phyloP scores from a whole-genome alignment of 1,140 invertebrate species.

The Brachystomella parvula region DNA sequence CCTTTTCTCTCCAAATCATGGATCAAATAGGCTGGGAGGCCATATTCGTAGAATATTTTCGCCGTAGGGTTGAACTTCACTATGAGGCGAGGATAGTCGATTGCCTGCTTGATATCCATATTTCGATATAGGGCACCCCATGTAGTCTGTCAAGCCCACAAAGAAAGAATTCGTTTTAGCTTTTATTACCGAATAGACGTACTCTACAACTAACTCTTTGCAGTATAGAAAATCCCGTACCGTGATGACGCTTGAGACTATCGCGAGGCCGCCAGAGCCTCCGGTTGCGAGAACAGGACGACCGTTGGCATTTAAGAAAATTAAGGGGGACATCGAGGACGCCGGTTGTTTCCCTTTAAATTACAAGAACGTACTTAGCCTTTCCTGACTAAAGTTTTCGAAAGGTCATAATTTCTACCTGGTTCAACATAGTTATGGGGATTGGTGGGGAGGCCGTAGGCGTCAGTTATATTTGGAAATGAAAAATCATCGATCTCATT shows the following conservation, averaged over 20 bases:
- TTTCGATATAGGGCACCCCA: constrained; percentile 35
- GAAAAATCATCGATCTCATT: constrained; percentile 95
- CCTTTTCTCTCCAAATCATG: constrained; percentile 30
- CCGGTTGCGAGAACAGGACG: constrained; percentile 73
- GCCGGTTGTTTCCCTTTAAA: constrained; percentile 70
- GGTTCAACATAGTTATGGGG: constrained; percentile 51
- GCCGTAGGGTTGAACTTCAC: constrained; percentile 14
- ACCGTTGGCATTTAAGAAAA: constrained; percentile 64
- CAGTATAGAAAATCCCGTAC: constrained; percentile 49
- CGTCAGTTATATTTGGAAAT: constrained; percentile 51
- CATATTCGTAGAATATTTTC: constrained; percentile 33
- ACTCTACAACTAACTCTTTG: background rate
- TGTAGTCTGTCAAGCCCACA: constrained; percentile 27
- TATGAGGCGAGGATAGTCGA: constrained; percentile 32
- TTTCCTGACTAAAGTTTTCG: background rate
- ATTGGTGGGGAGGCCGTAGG: constrained; percentile 49
- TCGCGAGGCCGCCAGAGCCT: constrained; percentile 82
- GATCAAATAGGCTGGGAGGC: constrained; percentile 26
- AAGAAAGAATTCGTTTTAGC: too few relatives aligned
- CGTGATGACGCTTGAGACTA: constrained; percentile 70
- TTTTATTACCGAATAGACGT: background rate
- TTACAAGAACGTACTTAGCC: too few relatives aligned
- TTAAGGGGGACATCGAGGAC: constrained; percentile 84
- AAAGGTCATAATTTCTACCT: constrained; percentile 37
- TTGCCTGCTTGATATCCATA: constrained; percentile 35